Percentiles rank a stretch among this genome's conserved stretches.
These are phyloP conservation scores for Zootermopsis nevadensis DNA, from an alignment of 2,888 invertebrate genomes.

Conservation along the genomic window DNA sequence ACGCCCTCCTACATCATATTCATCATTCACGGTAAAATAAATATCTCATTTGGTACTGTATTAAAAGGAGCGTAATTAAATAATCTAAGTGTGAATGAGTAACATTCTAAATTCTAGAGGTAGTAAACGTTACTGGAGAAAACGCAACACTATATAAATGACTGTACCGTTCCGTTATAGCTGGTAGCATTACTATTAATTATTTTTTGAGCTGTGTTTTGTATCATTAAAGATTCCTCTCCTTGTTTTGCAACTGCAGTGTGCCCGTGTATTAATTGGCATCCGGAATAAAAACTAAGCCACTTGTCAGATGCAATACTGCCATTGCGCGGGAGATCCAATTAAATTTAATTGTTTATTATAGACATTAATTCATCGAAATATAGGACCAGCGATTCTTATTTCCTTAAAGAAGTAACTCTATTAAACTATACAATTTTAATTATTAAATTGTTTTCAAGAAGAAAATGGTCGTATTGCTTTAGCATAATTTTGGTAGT, in stretches of 20 bases:
- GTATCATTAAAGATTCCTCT: background rate
- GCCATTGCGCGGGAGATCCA: background rate
- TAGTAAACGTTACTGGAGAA: no score
- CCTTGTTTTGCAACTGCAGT: background rate
- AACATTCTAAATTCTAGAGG: no score
- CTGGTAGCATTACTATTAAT: no score
- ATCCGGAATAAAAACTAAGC: no score
- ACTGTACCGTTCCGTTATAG: no score
- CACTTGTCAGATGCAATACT: no score
- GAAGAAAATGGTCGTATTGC: background rate
- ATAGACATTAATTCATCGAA: background rate
- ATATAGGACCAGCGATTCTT: background rate
- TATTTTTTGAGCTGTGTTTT: background rate
- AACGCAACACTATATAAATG: no score
- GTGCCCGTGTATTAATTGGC: background rate
- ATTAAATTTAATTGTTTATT: background rate
- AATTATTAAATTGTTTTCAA: background rate
- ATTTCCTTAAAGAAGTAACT: background rate
- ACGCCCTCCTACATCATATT: no score
- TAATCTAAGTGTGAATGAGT: no score
- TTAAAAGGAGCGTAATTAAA: no score
- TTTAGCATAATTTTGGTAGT: background rate
- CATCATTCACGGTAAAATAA: no score
- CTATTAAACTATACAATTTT: background rate
- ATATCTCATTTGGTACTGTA: no score